These are phyloP conservation scores for Ooceraea biroi DNA, from an alignment of 1,140 invertebrate species.

Conservation along the genomic window DNA sequence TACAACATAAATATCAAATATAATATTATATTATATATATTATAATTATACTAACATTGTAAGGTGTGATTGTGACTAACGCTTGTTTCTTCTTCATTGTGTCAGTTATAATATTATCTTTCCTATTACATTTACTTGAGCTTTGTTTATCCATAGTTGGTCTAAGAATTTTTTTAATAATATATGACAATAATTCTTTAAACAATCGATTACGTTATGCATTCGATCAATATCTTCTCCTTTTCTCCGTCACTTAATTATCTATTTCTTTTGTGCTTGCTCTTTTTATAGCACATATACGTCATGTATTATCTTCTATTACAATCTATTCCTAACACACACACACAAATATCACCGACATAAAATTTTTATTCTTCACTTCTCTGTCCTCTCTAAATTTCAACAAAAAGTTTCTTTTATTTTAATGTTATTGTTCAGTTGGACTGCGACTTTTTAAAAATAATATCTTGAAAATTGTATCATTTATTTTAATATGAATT, in stretches of 20 bases:
- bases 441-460: too few species aligned
- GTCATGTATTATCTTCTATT: neutral
- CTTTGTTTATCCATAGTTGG: conserved; percentile 21
- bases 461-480: neutral
- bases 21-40: neutral
- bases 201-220: conserved; percentile 5
- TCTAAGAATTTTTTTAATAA: neutral
- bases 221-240: neutral
- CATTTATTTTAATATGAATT: conserved; percentile 19
- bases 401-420: too few species aligned
- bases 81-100: conserved; percentile 65
- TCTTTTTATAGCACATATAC: neutral
- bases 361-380: neutral
- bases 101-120: conserved; percentile 46
- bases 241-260: neutral
- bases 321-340: neutral
- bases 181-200: neutral
- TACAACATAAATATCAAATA: too few species aligned
- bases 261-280: neutral
- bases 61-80: conserved; percentile 80
- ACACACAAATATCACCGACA: neutral
- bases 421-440: too few species aligned
- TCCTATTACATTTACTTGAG: too few species aligned
- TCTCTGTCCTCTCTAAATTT: too few species aligned
- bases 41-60: conserved; percentile 76